Percentiles rank a stretch among this genome's conserved stretches.
phyloP scores from a whole-genome alignment of 2,888 invertebrate genomes.

The Dorcus parallelipipedus region DNA sequence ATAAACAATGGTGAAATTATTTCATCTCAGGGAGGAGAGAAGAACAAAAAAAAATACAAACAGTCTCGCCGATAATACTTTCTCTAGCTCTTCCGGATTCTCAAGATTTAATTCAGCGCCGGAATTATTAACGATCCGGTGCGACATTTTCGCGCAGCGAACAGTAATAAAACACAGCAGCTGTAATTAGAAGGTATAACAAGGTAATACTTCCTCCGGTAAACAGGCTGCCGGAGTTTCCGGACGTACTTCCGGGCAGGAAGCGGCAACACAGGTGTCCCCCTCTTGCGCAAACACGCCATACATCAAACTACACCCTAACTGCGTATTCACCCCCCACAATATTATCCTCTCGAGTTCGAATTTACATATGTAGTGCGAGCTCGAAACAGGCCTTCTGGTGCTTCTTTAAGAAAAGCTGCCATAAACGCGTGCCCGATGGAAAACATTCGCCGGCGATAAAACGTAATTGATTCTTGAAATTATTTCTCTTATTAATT shows the following conservation, averaged over 20 bases:
- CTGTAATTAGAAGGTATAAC: slow-evolving; percentile 21
- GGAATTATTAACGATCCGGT: too few species aligned
- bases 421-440: slow-evolving; percentile 1
- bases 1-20: too few species aligned
- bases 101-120: too few species aligned
- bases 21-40: too few species aligned
- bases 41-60: too few species aligned
- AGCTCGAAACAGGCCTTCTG: slow-evolving; percentile 5
- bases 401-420: slow-evolving; percentile 11
- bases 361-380: slow-evolving; percentile 16
- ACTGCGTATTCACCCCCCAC: slow-evolving; percentile 7
- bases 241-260: slow-evolving; percentile 41
- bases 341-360: slow-evolving; percentile 17
- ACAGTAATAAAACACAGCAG: slow-evolving; percentile 9
- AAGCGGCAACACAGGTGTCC: slow-evolving; percentile 41
- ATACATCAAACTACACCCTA: slow-evolving; percentile 26
- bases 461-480: too few species aligned
- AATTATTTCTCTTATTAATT: too few species aligned
- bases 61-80: too few species aligned
- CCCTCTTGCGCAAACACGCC: slow-evolving; percentile 42
- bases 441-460: too few species aligned
- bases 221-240: slow-evolving; percentile 31
- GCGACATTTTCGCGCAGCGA: too few species aligned
- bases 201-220: slow-evolving; percentile 30
- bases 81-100: too few species aligned